Evolutionary conservation across 2,113 vertebrate genomes (phyloP), one percentile per base, ranked within the genome.

Genomic region (Oxyruncus cristatus): DNA sequence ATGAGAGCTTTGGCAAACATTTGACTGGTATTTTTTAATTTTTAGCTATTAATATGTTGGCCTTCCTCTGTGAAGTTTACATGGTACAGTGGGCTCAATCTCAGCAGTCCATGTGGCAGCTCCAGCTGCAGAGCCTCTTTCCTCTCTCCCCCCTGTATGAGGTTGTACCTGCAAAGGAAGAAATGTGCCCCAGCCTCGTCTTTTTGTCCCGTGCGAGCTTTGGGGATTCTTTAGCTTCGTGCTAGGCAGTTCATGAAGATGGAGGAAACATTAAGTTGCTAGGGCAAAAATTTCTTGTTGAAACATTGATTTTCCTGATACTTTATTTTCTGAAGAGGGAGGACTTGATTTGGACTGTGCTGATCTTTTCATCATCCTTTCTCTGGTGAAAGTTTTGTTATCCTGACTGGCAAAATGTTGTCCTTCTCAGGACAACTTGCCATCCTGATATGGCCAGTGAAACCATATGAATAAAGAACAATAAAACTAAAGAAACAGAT

Each of bases 1-100:
- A 18, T 13, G 77, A 80, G 73, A 91, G 81, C 71, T 78, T 91
- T 96, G 81, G 74, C 79, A 91, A 92, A 89, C 26, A 46, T 90
- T 86, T 89, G 67, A 61, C 44, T 71, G 49, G 20, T 30, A 2
- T 66, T 79, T 85, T 82, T 81, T 82, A 27, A 26, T 50, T 50
- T 61, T 49, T 79, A 46, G 39, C 63, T 92, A 41, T 85, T 94
- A 71, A 23, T 65, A 32, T 42, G 17, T 50, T 89, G 77, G 55
- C 46, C 89, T 88, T 81, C 50, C 53, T 91, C 42, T 1, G 8
- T 73, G 58, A 84, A 83, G 80, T 26, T 47, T 56, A 56, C 16
- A 47, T 18, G 56, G 66, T 49, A 39, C 63, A 30, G 44, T 4
- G 2, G 65, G 76, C 49, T 88, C 8, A 11, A 50, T 70, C 72